Conservation (phyloP, 2,797 vertebrate genomes). For the Clamator glandarius region DNA sequence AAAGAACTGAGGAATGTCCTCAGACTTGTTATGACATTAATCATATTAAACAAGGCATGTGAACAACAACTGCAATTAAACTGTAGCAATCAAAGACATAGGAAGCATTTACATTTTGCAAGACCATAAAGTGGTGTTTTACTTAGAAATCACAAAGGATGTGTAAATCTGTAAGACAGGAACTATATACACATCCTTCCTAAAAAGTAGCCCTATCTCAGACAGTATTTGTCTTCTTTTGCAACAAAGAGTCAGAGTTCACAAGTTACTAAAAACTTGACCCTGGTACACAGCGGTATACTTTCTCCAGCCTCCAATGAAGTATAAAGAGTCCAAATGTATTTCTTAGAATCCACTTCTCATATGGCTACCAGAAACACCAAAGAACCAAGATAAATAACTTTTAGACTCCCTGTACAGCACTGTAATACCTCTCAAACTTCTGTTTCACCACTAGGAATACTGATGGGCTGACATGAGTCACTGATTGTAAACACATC, state of each 20-base stretch:
- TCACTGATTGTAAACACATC: background rate
- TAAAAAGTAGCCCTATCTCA: background rate
- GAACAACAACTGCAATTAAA: conserved; percentile 67
- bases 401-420: background rate
- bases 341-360: background rate
- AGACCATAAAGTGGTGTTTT: conserved; percentile 30
- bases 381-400: background rate
- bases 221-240: background rate
- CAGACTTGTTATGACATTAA: conserved; percentile 68
- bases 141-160: conserved; percentile 9
- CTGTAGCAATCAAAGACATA: conserved; percentile 51
- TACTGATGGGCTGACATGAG: background rate
- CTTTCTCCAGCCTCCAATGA: background rate
- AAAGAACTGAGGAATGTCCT: conserved; percentile 63
- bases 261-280: conserved; percentile 1
- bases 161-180: conserved; percentile 14
- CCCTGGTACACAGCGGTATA: background rate
- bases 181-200: background rate
- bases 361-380: background rate
- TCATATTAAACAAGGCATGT: conserved; percentile 66
- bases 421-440: background rate
- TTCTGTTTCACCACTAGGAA: background rate
- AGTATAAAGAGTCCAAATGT: background rate
- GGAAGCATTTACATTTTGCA: conserved; percentile 57
- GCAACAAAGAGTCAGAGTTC: background rate